A percentile compares a stretch with the other conserved stretches of the same genome.
These are phyloP conservation scores for Cataglyphis altisquamis DNA, from an alignment of 2,888 invertebrate genomes.

Conservation along the genomic window DNA sequence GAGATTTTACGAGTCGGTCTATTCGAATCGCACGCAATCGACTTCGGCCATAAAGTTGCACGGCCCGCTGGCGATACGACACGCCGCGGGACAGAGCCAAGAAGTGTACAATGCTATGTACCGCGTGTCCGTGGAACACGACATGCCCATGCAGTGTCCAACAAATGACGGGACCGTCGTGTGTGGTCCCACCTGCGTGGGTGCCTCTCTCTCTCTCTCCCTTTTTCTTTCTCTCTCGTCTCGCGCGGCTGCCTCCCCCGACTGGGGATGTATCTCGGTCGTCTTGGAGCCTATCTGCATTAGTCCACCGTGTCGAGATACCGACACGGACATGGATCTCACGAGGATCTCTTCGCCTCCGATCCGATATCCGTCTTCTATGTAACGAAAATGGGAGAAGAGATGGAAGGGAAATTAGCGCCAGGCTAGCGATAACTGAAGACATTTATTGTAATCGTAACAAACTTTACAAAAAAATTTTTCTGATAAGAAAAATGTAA, in stretches of 20 bases:
- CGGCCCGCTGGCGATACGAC: constrained; percentile 78
- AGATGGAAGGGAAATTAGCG: constrained; percentile 45
- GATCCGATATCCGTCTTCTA: constrained; percentile 69
- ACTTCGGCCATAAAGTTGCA: constrained; percentile 80
- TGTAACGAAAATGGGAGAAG: constrained; percentile 66
- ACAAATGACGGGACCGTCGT: constrained; percentile 85
- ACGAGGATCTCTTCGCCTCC: constrained; percentile 71
- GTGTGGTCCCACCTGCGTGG: constrained; percentile 85
- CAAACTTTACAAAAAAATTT: background rate
- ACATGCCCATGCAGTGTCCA: constrained; percentile 83
- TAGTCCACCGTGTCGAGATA: constrained; percentile 64
- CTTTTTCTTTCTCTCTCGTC: constrained; percentile 9
- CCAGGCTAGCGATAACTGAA: background rate
- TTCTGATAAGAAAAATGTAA: background rate
- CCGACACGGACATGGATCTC: constrained; percentile 71
- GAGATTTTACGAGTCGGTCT: constrained; percentile 72
- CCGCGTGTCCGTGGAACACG: constrained; percentile 79
- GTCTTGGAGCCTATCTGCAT: constrained; percentile 61
- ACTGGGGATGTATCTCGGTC: constrained; percentile 52
- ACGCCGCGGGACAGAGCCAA: constrained; percentile 81
- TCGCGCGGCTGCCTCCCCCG: constrained; percentile 28
- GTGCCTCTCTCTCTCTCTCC: constrained; percentile 72
- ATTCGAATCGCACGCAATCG: constrained; percentile 81
- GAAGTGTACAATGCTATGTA: constrained; percentile 82
- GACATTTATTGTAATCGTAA: background rate